Evolutionary conservation across 2,113 vertebrate species (phyloP), one percentile per base, ranked within the genome.

Genomic region (Cyanoliseus patagonus): DNA sequence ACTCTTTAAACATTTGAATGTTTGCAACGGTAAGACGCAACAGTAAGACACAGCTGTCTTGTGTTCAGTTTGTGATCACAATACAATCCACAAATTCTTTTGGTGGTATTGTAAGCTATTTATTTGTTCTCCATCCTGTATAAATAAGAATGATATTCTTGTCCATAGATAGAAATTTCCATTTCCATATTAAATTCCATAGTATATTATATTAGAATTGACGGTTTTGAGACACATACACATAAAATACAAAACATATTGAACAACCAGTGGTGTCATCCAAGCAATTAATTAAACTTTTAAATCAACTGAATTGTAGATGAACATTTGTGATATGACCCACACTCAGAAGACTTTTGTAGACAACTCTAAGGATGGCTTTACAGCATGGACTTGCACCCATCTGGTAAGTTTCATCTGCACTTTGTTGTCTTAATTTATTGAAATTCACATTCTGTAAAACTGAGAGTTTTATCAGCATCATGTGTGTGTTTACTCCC

Each of bases 371-470:
- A 22, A 63, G 28, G 49, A 33, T 3, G 68, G 1, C 22, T 84
- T 84, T 83, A 18, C 20, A 88, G 10, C 11, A 8, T 3, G 3
- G 9, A 27, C 85, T 79, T 64, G 9, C 7, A 73, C 13, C 1
- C 8, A 33, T 17, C 7, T 0, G 0, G 1, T 42, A 37, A 61
- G 13, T n/a, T 90, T 61, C 13, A 8, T 39, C 20, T 64, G 8
- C 17, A 51, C 6, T 69, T 59, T 31, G 5, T 30, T 39, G 30
- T 62, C 19, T 55, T 75, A 41, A 28, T 7, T 61, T 64, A 23
- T 25, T 55, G 27, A 70, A 47, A 61, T n/a, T 17, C 3, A 44
- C 6, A 35, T 41, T 16, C 52, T 61, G 16, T 55, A 33, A 66
- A 14, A 69, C 6, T 70, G 42, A 52, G 18, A 77, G n/a, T 31